These are phyloP conservation scores for Stegastes partitus DNA, from an alignment of 2,113 vertebrate species.

Conservation along the genomic window DNA sequence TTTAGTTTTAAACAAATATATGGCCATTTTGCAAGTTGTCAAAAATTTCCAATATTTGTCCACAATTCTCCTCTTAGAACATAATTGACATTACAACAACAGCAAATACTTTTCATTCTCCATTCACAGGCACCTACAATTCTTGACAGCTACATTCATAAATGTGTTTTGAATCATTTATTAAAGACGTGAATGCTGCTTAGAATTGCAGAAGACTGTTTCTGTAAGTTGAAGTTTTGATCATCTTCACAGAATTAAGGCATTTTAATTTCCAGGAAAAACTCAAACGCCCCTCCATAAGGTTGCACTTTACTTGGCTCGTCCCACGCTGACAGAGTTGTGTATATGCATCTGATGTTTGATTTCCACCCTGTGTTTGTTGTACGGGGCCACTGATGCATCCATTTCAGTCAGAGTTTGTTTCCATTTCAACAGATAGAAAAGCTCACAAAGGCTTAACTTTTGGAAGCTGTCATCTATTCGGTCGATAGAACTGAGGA, in stretches of 20 bases:
- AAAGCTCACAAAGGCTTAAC: slow-evolving; percentile 30
- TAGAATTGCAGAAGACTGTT: neutral
- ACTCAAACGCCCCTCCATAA: slow-evolving; percentile 13
- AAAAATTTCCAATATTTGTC: too few relatives aligned
- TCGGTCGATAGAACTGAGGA: slow-evolving; percentile 20
- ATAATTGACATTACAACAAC: neutral
- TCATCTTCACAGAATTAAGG: neutral
- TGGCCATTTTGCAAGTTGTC: too few relatives aligned
- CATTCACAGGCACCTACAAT: neutral
- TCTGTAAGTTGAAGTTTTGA: neutral
- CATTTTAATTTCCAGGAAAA: slow-evolving; percentile 6
- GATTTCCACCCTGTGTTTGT: slow-evolving; percentile 51
- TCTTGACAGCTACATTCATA: neutral
- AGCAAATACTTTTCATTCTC: neutral
- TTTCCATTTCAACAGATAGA: slow-evolving; percentile 44
- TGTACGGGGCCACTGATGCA: slow-evolving; percentile 48
- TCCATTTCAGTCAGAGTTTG: slow-evolving; percentile 45
- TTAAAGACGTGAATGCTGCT: too few relatives aligned
- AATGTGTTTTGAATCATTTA: too few relatives aligned
- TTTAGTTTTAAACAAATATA: too few relatives aligned
- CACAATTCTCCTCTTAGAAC: neutral
- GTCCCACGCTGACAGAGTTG: slow-evolving; percentile 21
- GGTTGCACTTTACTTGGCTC: slow-evolving; percentile 24
- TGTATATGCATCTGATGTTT: slow-evolving; percentile 43
- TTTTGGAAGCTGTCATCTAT: slow-evolving; percentile 34